Evolutionary conservation across 2,797 vertebrate genomes (phyloP), one percentile per base, ranked within the genome.

Genomic region (Pterois miles): DNA sequence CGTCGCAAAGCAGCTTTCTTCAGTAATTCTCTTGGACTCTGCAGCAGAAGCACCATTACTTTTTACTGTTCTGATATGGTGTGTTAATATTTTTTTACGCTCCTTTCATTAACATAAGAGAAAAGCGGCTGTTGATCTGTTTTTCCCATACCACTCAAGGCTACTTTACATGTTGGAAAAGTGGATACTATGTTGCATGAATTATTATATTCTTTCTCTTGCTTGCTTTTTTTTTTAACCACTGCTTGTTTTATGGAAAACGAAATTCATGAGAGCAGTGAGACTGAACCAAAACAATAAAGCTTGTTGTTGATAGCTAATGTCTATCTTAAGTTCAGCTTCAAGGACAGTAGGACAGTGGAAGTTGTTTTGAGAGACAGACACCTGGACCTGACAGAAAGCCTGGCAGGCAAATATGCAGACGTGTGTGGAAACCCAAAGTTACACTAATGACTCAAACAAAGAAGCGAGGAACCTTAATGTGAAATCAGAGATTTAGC

Each of bases 21-120:
- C 8, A 62, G 34, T 76, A 68, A 68, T 60, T 65, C 57, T 68
- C n/a, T 53, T 23, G 34, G 33, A 23, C 56, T 60, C 56, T 31
- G 73, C 16, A 16, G n/a, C 57, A 64, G 60, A 53, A 38, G n/a
- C 33, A 72, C 18, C 8, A 52, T 62, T 38, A 18, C 16, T 11
- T 72, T 53, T 23, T 56, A 43, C 50, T 40, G 12, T 54, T 40
- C 25, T 23, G 64, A 53, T 38, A 63, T 40, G 6, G 33, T 3
- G 50, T 38, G 31, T 27, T 40, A 29, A 56, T 43, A 9, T 57
- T 18, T 16, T 64, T 34, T 23, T 56, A 6, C 36, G 25, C 50
- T 64, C 33, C 13, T 13, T 23, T 29, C 34, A 56, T 73, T 54
- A 31, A 27, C 20, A 72, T 62, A 33, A 71, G 20, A 43, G 50